Conservation (phyloP, 2,797 vertebrate genomes). For the Allobates femoralis region DNA sequence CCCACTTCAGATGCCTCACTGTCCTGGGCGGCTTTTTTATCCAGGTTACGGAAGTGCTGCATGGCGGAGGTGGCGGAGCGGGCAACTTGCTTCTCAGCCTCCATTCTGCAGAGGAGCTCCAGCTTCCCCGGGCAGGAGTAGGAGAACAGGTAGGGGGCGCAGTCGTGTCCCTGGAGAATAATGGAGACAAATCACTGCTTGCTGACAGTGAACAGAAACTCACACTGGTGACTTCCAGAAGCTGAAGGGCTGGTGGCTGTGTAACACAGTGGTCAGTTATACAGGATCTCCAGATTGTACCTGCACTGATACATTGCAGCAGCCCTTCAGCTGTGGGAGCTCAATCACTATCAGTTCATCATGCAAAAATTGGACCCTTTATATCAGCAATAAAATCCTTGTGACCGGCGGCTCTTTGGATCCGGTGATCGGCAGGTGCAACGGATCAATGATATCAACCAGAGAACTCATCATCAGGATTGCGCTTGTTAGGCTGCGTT, state of each 20-base stretch:
- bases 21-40: constrained; percentile 77
- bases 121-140: constrained; percentile 74
- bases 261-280: too few relatives aligned
- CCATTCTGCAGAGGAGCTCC: constrained; percentile 77
- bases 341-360: too few relatives aligned
- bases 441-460: too few relatives aligned
- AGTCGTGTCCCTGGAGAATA: constrained; percentile 78
- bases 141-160: constrained; percentile 78
- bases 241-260: too few relatives aligned
- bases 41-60: constrained; percentile 82
- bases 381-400: too few relatives aligned
- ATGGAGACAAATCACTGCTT: background rate
- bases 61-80: constrained; percentile 77
- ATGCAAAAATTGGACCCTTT: too few relatives aligned
- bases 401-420: too few relatives aligned
- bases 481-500: too few relatives aligned
- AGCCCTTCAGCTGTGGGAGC: background rate
- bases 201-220: background rate
- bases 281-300: too few relatives aligned
- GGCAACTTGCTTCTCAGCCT: constrained; percentile 77
- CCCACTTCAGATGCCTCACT: constrained; percentile 72
- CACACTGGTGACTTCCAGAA: too few relatives aligned
- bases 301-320: background rate
- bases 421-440: too few relatives aligned
- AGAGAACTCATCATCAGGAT: too few relatives aligned